Conservation (phyloP, 2,888 invertebrate species). For the Cheilosia vulpina region DNA sequence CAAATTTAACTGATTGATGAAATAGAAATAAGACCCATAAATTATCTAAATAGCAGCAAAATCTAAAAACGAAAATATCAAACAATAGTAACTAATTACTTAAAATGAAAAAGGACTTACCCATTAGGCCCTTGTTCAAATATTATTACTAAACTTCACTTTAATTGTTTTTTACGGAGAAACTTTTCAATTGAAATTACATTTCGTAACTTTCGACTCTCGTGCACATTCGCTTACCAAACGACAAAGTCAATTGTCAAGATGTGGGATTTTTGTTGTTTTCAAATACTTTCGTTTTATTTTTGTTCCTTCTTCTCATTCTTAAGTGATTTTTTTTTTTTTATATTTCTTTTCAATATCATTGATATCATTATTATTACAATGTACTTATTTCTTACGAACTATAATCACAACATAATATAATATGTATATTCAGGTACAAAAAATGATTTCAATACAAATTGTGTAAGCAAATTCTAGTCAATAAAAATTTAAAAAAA, state of each 20-base stretch:
- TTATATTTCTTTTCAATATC: conserved; percentile 10
- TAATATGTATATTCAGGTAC: conserved; percentile 53
- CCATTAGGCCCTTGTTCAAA: conserved; percentile 62
- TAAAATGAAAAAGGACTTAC: conserved; percentile 70
- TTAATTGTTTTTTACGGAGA: conserved; percentile 21
- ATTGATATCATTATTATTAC: conserved; percentile 37
- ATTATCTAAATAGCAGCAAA: conserved; percentile 22
- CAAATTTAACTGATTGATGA: not conserved
- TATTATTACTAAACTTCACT: conserved; percentile 43
- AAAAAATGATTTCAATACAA: conserved; percentile 46
- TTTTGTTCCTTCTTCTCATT: conserved; percentile 42
- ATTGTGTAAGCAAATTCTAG: conserved; percentile 38
- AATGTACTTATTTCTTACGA: conserved; percentile 50
- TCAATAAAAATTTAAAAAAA: not conserved
- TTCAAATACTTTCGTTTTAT: conserved; percentile 14
- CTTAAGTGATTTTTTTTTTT: conserved; percentile 9
- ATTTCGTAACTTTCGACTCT: conserved; percentile 28
- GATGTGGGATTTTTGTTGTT: conserved; percentile 18
- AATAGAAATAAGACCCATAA: conserved; percentile 24
- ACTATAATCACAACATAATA: conserved; percentile 54
- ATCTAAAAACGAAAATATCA: conserved; percentile 30
- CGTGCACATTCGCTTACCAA: conserved; percentile 33
- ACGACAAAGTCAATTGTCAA: conserved; percentile 61
- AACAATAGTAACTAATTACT: conserved; percentile 61
- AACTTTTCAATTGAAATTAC: conserved; percentile 36